phyloP scores from a whole-genome alignment of 2,888 invertebrate species.

The Agonopterix heracliana region DNA sequence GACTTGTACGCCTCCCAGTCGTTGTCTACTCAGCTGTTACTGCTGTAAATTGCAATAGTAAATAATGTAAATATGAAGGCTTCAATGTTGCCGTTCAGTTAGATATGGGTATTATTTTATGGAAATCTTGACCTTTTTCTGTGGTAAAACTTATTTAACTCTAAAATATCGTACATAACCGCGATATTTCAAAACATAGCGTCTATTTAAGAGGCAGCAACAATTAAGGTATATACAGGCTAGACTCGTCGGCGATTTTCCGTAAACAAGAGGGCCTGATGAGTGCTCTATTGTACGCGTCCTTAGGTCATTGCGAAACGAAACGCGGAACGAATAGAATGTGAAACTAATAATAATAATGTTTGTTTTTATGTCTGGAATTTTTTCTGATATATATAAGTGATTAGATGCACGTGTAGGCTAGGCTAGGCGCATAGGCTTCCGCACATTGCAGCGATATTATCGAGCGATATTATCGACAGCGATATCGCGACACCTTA shows the following conservation, averaged over 20 bases:
- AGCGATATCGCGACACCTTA: too few species aligned
- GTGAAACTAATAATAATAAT: not conserved
- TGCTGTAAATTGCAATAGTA: too few species aligned
- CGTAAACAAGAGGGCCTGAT: slow-evolving; percentile 66
- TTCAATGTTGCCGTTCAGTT: not conserved
- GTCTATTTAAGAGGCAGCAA: slow-evolving; percentile 23
- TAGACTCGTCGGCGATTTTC: slow-evolving; percentile 37
- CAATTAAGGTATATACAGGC: slow-evolving; percentile 51
- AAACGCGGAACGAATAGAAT: slow-evolving; percentile 15
- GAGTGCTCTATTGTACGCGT: slow-evolving; percentile 50
- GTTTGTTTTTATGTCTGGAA: not conserved
- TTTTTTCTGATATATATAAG: too few species aligned
- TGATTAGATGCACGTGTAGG: too few species aligned
- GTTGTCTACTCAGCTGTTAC: too few species aligned
- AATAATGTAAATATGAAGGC: too few species aligned
- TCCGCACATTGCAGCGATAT: too few species aligned
- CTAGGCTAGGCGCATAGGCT: too few species aligned
- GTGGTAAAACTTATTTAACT: not conserved
- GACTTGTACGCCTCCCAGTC: too few species aligned
- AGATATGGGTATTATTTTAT: not conserved
- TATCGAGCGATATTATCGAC: too few species aligned
- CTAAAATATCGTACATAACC: too few species aligned
- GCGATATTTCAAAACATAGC: not conserved
- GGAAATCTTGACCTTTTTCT: not conserved
- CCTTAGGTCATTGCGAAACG: slow-evolving; percentile 48